Base-by-base conservation (phyloP, 2,113 vertebrate genomes). In the Ardeotis arabs region DNA sequence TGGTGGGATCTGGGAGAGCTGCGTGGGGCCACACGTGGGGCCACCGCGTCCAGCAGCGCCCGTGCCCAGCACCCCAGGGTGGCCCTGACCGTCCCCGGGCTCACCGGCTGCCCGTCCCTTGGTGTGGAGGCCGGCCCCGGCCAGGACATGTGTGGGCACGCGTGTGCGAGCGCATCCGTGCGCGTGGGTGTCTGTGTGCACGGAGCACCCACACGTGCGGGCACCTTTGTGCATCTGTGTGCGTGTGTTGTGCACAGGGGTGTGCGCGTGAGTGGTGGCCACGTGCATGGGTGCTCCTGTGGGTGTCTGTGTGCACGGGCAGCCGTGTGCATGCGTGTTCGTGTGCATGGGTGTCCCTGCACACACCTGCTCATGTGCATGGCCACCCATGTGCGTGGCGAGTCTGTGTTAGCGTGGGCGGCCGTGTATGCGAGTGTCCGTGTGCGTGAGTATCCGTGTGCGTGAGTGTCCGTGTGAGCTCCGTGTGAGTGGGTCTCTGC, bases 1-100 rank as follows among this genome's bases (percentile, higher is more conserved):
- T 4, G 39, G 69, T 47, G 58, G 53, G 8, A 3, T 7, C 10
- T 4, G 0, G 20, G 27, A 56, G n/a, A 41, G 69, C 37, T 29
- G 9, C 2, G 6, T 0, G 3, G 69, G 53, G 55, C 23, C 35
- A 3, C 52, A 1, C 3, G 3, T 18, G 0, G 59, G 37, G 24
- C 9, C 88, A 37, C 24, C 4, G 2, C 6, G 63, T 1, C 68
- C 87, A 5, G 35, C 93, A 41, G 52, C 22, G 22, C 39, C 64
- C 1, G 1, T 1, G 10, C 18, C 29, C 88, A 24, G 76, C 44
- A 9, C 31, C 59, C 14, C n/a, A 4, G 3, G 9, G 58, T 10
- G 58, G 15, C 27, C 29, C 39, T 3, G 33, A 84, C 21, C 25
- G 12, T 28, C 15, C 2, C 21, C 0, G 3, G 31, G 37, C 19